Base-by-base conservation (phyloP, 2,888 invertebrate species). In the Caenorhabditis angaria region DNA sequence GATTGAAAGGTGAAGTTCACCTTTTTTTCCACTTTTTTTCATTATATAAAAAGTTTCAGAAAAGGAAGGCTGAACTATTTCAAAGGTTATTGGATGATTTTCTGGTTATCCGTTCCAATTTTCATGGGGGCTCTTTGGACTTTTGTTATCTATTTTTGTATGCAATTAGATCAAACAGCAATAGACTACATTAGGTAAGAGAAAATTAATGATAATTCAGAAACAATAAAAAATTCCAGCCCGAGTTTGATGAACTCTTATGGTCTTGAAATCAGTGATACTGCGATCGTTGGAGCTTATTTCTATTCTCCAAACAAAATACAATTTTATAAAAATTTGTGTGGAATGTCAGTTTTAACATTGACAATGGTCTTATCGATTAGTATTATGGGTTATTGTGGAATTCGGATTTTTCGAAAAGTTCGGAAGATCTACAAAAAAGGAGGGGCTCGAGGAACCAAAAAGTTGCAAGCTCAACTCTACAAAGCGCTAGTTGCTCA, bases 401-500 rank as follows among this genome's bases (percentile, higher is more conserved):
- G 68, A 8, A 59, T 22, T 3, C 14, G 32, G 24, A 60, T 62
- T 2, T 68, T 62, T 22, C 29, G 28, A 35, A 25, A 58, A 50
- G 60, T 62, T 47, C 54, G 35, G 4, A 29, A 64, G 8, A 35
- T 69, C 12, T 55, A 64, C 20, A 32, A 60, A n/a, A 35, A 69
- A 14, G 69, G 69, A n/a, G 47, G 55, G 20, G 60, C 64, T 14
- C 56, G 64, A 29, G 63, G 55, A 27, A 61, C 69, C 8, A 69
- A 32, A 32, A 55, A 53, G n/a, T 51, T 69, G 18, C 69, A 69
- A 47, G 60, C 51, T 12, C 69, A 69, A 25, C 27, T 69, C 1
- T 69, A 69, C 18, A 51, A 69, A 22, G 69, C 69, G 2, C n/a
- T 69, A 14, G 64, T 69, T 12, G 47, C 61, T 35, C n/a, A n/a